Base-by-base conservation (phyloP, 1,140 invertebrate genomes). In the Bombus superbus region DNA sequence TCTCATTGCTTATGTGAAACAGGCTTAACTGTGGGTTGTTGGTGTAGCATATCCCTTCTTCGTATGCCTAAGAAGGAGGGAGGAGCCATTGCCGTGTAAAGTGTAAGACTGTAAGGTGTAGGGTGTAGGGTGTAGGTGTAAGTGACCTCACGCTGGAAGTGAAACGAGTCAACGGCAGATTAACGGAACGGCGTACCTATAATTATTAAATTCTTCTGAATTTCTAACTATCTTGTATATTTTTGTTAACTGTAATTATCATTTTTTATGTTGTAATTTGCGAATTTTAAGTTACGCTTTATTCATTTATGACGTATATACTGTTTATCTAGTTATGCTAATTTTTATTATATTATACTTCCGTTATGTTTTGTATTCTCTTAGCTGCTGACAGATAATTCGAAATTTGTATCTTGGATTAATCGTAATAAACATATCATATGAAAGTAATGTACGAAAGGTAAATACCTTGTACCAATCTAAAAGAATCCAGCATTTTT, bases 131-230 rank as follows among this genome's bases (percentile, higher is more conserved):
- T 22, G 47, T 53, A 53, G 35, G 32, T 83, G 73, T 77, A 83
- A 83, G 44, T 77, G 81, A 83, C 38, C 81, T 77, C 53, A 83
- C 18, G 35, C 35, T 82, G 72, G 57, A 76, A 76, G 42, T 40
- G 32, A 83, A 74, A 53, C 53, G 22, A 83, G 28, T 73, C 44
- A 76, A 68, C 38, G n/a, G 53, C 22, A 81, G 47, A 81, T 81
- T 73, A 81, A 73, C 40, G n/a, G 11, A 81, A 73, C 53, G n/a
- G 11, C 22, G 1, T 73, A 73, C 62, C 38, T 62, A 77, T 42
- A 82, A 71, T 71, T 80, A 71, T 71, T 80, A 40, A 5, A 80
- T 80, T 80, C n/a, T 80, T 32, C 0, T n/a, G 15, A 53, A 53
- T 71, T 71, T 71, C 5, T 18, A 4, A 71, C 53, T 47, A 3